Evolutionary conservation across 2,797 vertebrate genomes (phyloP).

Genomic region (Megaceryle alcyon): DNA sequence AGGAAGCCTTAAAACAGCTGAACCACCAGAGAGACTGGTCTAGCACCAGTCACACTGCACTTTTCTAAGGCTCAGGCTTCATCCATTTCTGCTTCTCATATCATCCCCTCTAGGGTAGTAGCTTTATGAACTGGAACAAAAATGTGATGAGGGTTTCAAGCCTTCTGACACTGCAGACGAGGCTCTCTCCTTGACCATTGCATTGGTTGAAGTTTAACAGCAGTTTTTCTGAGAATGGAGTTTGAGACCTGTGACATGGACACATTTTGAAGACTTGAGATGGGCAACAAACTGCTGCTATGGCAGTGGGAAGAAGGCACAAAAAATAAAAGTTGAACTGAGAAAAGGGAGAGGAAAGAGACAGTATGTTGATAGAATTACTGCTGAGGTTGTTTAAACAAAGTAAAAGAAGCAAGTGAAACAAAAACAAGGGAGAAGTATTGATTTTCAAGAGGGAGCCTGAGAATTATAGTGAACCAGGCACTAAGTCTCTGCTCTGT

Average conservation of each 20-base stretch:
- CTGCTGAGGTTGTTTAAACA: not conserved
- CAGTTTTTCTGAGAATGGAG: not conserved
- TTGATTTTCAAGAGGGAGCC: not conserved
- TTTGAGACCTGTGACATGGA: not conserved
- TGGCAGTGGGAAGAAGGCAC: not conserved
- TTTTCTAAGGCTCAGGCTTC: not conserved
- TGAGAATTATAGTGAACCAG: not conserved
- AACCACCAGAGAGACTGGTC: constrained; percentile 17
- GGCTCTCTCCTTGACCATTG: not conserved
- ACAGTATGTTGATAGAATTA: not conserved
- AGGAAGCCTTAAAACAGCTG: constrained; percentile 5
- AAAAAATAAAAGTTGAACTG: not conserved
- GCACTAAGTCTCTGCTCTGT: not conserved
- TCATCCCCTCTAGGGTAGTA: not conserved
- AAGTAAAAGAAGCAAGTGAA: not conserved
- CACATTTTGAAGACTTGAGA: not conserved
- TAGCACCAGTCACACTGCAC: not conserved
- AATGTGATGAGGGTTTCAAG: not conserved
- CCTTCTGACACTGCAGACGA: not conserved
- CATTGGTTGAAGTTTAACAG: not conserved
- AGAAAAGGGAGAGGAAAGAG: not conserved
- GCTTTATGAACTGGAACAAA: constrained; percentile 9
- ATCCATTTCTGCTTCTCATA: not conserved
- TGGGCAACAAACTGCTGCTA: not conserved
- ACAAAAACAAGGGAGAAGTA: not conserved